Base-by-base conservation (phyloP, 2,888 invertebrate genomes). In the Sinopyrophorus schimmeli region DNA sequence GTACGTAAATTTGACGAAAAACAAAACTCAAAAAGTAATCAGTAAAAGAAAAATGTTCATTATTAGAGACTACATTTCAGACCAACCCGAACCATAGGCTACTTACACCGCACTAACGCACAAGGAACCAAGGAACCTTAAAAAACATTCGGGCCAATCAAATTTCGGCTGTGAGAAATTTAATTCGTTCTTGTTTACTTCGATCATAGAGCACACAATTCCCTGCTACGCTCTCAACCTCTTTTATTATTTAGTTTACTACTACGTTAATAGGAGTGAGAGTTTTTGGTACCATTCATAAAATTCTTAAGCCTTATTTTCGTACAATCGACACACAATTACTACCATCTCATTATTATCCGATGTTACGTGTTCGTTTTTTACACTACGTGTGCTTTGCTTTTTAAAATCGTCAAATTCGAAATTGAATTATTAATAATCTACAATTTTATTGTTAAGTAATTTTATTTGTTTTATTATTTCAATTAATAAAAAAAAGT, bases 101-200 rank as follows among this genome's bases (percentile, higher is more conserved):
- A 62, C 63, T 65, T 60, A 62, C 62, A 60, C 51, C 61, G 61
- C 59, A 66, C 66, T 67, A 65, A 58, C 60, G 64, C 64, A 63
- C 65, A 64, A 63, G 56, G 52, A 55, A 60, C 54, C 53, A 53
- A 64, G 63, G 62, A 66, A 66, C 66, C 68, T 67, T 67, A 65
- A 68, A 68, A 68, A 68, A 66, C 59, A 60, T 63, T 59, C 63
- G 65, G 65, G 64, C 70, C 70, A 69, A 69, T 68, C 63, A 65
- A 64, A 66, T 59, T 61, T 59, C 51, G 53, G 32, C 53, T 24
- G 38, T 35, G 47, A 34, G 27, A 49, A 51, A 37, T 54, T 32
- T 46, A 52, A 50, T 47, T 47, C 59, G 53, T 48, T 64, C 63
- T 61, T 62, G 50, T 58, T 58, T 58, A 54, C 40, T 34, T 47